phyloP scores from a whole-genome alignment of 2,888 invertebrate species.

The Hyposoter dolosus region DNA sequence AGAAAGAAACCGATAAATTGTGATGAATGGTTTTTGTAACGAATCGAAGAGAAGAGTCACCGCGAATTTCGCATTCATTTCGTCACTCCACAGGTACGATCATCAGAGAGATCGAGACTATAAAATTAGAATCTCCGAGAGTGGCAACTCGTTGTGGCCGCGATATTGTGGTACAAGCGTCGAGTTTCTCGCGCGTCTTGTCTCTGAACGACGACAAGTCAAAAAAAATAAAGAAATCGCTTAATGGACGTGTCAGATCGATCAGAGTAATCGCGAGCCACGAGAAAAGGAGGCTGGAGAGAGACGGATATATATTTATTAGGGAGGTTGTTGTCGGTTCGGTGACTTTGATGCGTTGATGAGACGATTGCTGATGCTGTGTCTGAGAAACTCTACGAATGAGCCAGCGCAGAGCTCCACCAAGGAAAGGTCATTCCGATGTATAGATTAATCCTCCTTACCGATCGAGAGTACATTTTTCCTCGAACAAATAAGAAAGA shows the following conservation, averaged over 20 bases:
- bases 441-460: slow-evolving; percentile 13
- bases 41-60: background rate
- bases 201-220: slow-evolving; percentile 40
- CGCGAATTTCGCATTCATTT: slow-evolving; percentile 30
- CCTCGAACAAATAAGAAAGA: slow-evolving; percentile 17
- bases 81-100: slow-evolving; percentile 30
- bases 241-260: slow-evolving; percentile 52
- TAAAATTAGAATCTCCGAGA: slow-evolving; percentile 58
- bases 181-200: slow-evolving; percentile 37
- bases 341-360: slow-evolving; percentile 34
- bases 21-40: slow-evolving; percentile 28
- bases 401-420: slow-evolving; percentile 16
- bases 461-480: slow-evolving; percentile 42
- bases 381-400: slow-evolving; percentile 44
- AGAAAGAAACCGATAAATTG: slow-evolving; percentile 53
- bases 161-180: slow-evolving; percentile 30
- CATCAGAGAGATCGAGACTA: slow-evolving; percentile 37
- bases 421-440: slow-evolving; percentile 54
- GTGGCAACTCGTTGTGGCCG: slow-evolving; percentile 53
- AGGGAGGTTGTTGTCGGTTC: slow-evolving; percentile 11
- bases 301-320: slow-evolving; percentile 13
- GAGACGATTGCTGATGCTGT: slow-evolving; percentile 24
- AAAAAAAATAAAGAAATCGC: slow-evolving; percentile 43
- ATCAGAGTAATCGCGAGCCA: slow-evolving; percentile 65
- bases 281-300: slow-evolving; percentile 7